These are phyloP conservation scores for Anthonomus grandis DNA, from an alignment of 1,140 invertebrate species.

Conservation along the genomic window DNA sequence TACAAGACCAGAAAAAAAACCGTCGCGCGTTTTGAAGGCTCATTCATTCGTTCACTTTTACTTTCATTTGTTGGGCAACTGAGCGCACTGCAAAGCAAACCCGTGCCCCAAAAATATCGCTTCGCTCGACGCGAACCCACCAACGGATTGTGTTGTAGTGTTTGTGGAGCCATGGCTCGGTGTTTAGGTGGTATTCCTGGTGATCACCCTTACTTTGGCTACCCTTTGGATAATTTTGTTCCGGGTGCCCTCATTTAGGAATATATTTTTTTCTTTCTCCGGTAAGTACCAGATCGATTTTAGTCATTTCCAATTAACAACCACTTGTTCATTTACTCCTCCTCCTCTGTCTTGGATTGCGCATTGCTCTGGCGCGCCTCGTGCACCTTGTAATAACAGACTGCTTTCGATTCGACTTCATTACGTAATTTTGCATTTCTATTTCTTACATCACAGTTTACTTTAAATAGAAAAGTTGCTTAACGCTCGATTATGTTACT, in stretches of 20 bases:
- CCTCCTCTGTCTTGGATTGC: constrained; percentile 22
- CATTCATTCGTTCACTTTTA: constrained; percentile 47
- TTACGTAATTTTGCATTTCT: constrained; percentile 40
- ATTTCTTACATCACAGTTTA: constrained; percentile 34
- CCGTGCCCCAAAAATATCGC: constrained; percentile 46
- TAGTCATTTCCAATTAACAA: constrained; percentile 13
- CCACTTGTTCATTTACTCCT: constrained; percentile 33
- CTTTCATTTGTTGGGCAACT: constrained; percentile 49
- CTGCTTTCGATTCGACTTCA: constrained; percentile 33
- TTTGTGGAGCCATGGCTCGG: constrained; percentile 40
- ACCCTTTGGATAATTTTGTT: constrained; percentile 31
- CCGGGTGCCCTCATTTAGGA: constrained; percentile 22
- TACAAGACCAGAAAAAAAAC: constrained; percentile 31
- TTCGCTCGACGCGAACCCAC: constrained; percentile 40
- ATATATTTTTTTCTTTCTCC: constrained; percentile 23
- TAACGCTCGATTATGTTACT: constrained; percentile 14
- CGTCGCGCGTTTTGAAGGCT: constrained; percentile 39
- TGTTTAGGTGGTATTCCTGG: constrained; percentile 35
- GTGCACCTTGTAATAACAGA: constrained; percentile 30
- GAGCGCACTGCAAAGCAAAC: constrained; percentile 40
- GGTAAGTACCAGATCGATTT: constrained; percentile 25
- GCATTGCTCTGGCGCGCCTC: constrained; percentile 40
- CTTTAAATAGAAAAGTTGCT: constrained; percentile 21
- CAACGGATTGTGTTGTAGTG: constrained; percentile 31
- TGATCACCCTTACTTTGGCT: constrained; percentile 35